Conservation (phyloP, 2,888 invertebrate genomes). For the Euplexia lucipara region DNA sequence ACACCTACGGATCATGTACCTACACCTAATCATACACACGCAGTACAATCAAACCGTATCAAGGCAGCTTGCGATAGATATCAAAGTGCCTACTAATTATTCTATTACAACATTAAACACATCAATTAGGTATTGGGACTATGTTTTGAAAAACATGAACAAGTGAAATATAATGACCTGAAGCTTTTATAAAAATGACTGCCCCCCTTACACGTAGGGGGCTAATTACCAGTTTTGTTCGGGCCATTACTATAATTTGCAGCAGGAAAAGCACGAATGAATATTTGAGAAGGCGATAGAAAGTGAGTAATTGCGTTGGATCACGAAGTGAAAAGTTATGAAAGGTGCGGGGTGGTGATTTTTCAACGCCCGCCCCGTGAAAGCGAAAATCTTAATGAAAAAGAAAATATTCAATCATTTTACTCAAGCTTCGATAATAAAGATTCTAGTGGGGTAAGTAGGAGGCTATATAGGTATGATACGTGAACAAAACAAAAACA, state of each 20-base stretch:
- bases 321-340: constrained; percentile 91
- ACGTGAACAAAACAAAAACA: constrained; percentile 65
- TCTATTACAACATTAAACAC: constrained; percentile 76
- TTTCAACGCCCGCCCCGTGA: constrained; percentile 83
- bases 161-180: constrained; percentile 51
- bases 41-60: constrained; percentile 57
- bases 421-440: constrained; percentile 68
- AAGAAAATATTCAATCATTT: constrained; percentile 85
- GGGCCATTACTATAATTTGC: constrained; percentile 89
- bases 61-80: constrained; percentile 15
- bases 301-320: constrained; percentile 89
- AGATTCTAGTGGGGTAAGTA: constrained; percentile 28
- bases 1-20: constrained; percentile 71
- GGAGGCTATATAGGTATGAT: constrained; percentile 16
- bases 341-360: constrained; percentile 89
- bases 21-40: constrained; percentile 52
- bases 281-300: constrained; percentile 91
- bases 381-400: constrained; percentile 88
- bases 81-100: constrained; percentile 50
- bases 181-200: constrained; percentile 76
- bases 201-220: constrained; percentile 76
- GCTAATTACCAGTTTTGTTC: constrained; percentile 88
- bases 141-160: constrained; percentile 62
- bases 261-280: constrained; percentile 89
- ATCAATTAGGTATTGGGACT: constrained; percentile 67